Evolutionary conservation across 2,888 invertebrate genomes (phyloP), one percentile per base, ranked within the genome.

Genomic region (Cataglyphis cursor): DNA sequence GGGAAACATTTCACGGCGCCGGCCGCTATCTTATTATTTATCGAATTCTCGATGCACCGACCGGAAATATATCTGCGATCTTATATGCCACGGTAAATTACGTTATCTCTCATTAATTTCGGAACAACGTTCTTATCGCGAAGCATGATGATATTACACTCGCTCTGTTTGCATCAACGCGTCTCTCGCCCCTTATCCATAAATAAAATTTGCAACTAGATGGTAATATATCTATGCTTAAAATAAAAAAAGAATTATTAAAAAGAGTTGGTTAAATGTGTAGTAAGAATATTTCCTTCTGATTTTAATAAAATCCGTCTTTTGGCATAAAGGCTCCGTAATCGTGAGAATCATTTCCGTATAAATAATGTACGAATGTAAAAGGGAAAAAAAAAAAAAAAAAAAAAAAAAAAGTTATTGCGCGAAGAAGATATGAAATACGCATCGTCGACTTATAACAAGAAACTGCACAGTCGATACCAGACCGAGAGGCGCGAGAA

Each of bases 401-500:
- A 21, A 70, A 24, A 24, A 24, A 5, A 41, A 31, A 35, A 24
- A 21, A 59, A 4, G 59, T 21, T 44, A 66, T 59, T 35, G n/a
- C n/a, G 12, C n/a, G 68, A 8, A 8, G 57, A 59, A 70, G 59
- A 80, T 35, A 51, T 24, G 59, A 80, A 65, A 78, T 64, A 83
- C 64, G 48, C 41, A 78, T 80, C 31, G 41, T 35, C 61, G 66
- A 35, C 80, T 65, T 48, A 82, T 78, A 82, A 81, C 54, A 44
- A 57, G 83, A 8, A 82, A 28, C 12, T 38, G 48, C 62, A 65
- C 38, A 83, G 70, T 82, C 86, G 80, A 84, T 87, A 82, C 62
- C 41, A 65, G 72, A 81, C 62, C 66, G 48, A 75, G 65, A 64
- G 75, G 72, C 72, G 80, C 28, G 57, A 82, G 41, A 51, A 70